phyloP scores from a whole-genome alignment of 2,888 invertebrate species.

The Aelia acuminata region DNA sequence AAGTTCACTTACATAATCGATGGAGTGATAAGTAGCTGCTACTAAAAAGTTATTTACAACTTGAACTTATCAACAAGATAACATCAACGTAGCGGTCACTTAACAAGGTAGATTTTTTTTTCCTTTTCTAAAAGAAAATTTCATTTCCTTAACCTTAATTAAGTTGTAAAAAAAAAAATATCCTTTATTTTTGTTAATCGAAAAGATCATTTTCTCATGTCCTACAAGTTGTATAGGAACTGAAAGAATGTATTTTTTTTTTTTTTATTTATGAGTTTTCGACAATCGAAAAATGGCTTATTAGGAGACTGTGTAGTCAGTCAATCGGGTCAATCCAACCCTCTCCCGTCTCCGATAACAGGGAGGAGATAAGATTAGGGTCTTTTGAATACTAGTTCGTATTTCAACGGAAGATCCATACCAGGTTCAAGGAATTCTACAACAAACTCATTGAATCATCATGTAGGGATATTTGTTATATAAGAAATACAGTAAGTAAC shows the following conservation, averaged over 20 bases:
- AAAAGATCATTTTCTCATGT: too few relatives aligned
- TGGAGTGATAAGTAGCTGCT: background rate
- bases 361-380: constrained; percentile 19
- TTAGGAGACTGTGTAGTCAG: constrained; percentile 4
- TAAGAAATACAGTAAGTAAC: too few relatives aligned
- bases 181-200: too few relatives aligned
- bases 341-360: background rate
- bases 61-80: too few relatives aligned
- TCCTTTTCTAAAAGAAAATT: too few relatives aligned
- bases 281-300: constrained; percentile 23
- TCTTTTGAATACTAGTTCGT: constrained; percentile 37
- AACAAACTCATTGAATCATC: background rate
- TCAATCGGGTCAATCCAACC: constrained; percentile 41
- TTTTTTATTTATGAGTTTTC: too few relatives aligned
- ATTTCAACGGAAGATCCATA: background rate
- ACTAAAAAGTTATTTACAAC: background rate
- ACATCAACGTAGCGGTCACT: too few relatives aligned
- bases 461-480: background rate
- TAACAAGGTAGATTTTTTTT: too few relatives aligned
- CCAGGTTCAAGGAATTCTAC: background rate
- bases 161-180: too few relatives aligned
- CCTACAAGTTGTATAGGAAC: too few relatives aligned
- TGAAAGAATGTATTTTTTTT: too few relatives aligned
- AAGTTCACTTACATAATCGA: background rate
- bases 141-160: too few relatives aligned